phyloP scores from a whole-genome alignment of 2,113 vertebrate species.

The Apteryx mantelli region DNA sequence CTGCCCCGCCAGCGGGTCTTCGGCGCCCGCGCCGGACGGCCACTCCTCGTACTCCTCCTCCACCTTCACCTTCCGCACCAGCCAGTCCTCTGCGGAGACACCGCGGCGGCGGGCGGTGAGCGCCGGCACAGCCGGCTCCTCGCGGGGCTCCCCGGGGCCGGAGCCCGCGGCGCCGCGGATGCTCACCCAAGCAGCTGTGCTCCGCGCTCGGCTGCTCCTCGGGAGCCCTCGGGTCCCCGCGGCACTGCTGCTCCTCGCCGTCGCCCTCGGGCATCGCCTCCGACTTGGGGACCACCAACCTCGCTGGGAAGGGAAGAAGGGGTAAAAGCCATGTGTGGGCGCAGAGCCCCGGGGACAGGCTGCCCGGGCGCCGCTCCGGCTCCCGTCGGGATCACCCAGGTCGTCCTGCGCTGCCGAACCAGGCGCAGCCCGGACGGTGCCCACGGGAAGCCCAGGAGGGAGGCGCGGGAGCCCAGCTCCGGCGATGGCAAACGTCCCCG shows the following conservation, averaged over 20 bases:
- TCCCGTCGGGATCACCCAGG: too few relatives aligned
- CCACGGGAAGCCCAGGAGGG: too few relatives aligned
- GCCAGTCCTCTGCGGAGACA: slow-evolving; percentile 57
- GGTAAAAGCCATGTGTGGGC: not conserved
- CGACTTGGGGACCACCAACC: not conserved
- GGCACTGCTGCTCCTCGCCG: not conserved
- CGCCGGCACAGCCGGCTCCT: not conserved
- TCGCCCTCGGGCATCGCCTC: not conserved
- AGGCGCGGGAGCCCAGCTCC: too few relatives aligned
- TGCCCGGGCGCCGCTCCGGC: too few relatives aligned
- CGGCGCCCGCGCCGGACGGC: not conserved
- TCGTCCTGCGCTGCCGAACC: too few relatives aligned
- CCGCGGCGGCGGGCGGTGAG: not conserved
- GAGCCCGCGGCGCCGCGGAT: not conserved
- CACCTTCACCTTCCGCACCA: slow-evolving; percentile 78
- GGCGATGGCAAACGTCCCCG: too few relatives aligned
- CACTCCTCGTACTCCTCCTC: slow-evolving; percentile 69
- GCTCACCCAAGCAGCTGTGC: slow-evolving; percentile 53
- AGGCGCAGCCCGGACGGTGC: too few relatives aligned
- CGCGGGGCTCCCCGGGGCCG: not conserved
- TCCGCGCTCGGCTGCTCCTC: not conserved
- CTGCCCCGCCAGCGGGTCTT: not conserved
- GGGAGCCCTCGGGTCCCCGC: not conserved
- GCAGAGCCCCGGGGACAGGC: not conserved
- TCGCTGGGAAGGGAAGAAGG: not conserved